Percentiles rank a stretch among this genome's conserved stretches.
Conservation (phyloP, 2,888 invertebrate species). For the Scaptomyza cyrtandrae region DNA sequence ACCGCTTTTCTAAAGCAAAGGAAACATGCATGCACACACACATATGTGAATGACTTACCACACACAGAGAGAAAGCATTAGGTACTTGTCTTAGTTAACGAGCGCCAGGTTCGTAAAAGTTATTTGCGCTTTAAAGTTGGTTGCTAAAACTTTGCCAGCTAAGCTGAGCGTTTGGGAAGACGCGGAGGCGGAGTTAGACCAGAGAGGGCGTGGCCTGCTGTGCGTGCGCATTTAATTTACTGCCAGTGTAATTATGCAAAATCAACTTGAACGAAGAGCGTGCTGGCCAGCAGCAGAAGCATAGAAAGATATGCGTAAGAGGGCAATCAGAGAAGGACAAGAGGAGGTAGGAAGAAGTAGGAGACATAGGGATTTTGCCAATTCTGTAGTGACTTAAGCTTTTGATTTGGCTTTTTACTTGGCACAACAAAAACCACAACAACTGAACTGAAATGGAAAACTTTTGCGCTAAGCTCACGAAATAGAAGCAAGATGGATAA, state of each 20-base stretch:
- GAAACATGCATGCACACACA: background rate
- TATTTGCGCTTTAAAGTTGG: slow-evolving; percentile 61
- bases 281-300: slow-evolving; percentile 35
- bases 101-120: slow-evolving; percentile 55
- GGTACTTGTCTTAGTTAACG: slow-evolving; percentile 49
- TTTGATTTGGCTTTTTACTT: slow-evolving; percentile 56
- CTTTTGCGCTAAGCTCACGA: slow-evolving; percentile 41
- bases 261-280: slow-evolving; percentile 52
- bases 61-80: slow-evolving; percentile 32
- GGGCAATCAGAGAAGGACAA: background rate
- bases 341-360: background rate
- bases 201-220: slow-evolving; percentile 6
- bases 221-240: slow-evolving; percentile 73
- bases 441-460: slow-evolving; percentile 41
- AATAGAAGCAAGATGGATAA: slow-evolving; percentile 7
- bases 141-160: slow-evolving; percentile 33
- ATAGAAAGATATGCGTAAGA: slow-evolving; percentile 16
- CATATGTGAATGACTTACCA: background rate
- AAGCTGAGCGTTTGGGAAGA: slow-evolving; percentile 17
- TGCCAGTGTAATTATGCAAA: slow-evolving; percentile 75
- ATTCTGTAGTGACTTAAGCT: slow-evolving; percentile 17
- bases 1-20: slow-evolving; percentile 1
- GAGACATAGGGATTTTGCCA: background rate
- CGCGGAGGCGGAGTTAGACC: background rate
- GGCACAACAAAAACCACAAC: slow-evolving; percentile 7